Evolutionary conservation across 2,113 vertebrate species (phyloP).

Genomic region (Epinephelus cyanopodus): DNA sequence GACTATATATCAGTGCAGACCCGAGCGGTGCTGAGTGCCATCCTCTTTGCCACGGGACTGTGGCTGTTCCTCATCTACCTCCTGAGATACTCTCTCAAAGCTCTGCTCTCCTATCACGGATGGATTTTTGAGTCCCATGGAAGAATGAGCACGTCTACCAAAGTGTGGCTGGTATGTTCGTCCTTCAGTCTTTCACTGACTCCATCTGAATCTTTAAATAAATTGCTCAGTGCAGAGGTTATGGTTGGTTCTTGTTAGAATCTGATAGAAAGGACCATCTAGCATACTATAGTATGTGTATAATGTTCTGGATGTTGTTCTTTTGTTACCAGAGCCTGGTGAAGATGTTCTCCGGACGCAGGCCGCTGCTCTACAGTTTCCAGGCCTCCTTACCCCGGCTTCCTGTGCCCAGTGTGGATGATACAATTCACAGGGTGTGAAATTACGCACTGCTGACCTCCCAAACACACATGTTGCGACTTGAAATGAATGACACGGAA

Average conservation of each 20-base stretch:
- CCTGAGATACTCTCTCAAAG: slow-evolving; percentile 88
- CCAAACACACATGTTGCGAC: neutral
- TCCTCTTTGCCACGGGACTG: slow-evolving; percentile 90
- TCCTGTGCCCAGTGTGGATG: slow-evolving; percentile 90
- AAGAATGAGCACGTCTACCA: slow-evolving; percentile 87
- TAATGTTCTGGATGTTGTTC: slow-evolving; percentile 20
- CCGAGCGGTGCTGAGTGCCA: slow-evolving; percentile 83
- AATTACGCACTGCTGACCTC: neutral
- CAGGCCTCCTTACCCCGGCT: slow-evolving; percentile 93
- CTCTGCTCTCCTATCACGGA: slow-evolving; percentile 93
- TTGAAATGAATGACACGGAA: neutral
- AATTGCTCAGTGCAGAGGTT: neutral
- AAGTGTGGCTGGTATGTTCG: slow-evolving; percentile 89
- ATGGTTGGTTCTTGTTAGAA: neutral
- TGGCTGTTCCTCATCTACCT: slow-evolving; percentile 92
- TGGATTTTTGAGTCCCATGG: slow-evolving; percentile 97
- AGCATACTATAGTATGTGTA: neutral
- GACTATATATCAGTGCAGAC: slow-evolving; percentile 80
- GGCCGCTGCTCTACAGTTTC: slow-evolving; percentile 95
- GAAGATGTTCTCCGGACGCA: slow-evolving; percentile 88
- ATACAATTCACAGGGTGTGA: slow-evolving; percentile 90
- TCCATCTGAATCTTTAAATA: neutral
- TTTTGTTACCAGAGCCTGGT: slow-evolving; percentile 82
- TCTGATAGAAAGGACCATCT: neutral
- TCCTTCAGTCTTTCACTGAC: neutral